phyloP scores from a whole-genome alignment of 2,113 vertebrate genomes.

The Opisthocomus hoazin region DNA sequence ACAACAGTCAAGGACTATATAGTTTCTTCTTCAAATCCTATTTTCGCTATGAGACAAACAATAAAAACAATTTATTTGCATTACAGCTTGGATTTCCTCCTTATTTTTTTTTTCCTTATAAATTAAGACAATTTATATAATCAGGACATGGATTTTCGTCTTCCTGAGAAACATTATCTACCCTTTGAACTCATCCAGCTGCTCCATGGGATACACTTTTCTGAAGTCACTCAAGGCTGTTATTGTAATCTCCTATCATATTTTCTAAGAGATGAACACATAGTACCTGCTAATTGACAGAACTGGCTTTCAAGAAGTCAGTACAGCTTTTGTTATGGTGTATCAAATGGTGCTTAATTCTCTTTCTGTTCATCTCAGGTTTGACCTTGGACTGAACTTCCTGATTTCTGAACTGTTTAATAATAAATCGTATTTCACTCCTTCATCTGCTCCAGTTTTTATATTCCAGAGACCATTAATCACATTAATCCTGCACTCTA shows the following conservation, averaged over 20 bases:
- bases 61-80: background rate
- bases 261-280: background rate
- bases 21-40: background rate
- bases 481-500: background rate
- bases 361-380: background rate
- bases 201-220: background rate
- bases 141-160: background rate
- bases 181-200: background rate
- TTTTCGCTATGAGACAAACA: background rate
- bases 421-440: background rate
- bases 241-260: background rate
- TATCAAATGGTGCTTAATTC: background rate
- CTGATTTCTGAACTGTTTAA: background rate
- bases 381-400: constrained; percentile 1
- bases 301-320: background rate
- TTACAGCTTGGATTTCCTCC: background rate
- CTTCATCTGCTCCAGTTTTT: background rate
- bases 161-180: background rate
- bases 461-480: background rate
- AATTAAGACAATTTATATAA: background rate
- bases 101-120: background rate
- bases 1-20: background rate
- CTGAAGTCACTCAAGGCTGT: background rate
- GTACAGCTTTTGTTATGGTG: background rate
- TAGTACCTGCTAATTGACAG: background rate